Evolutionary conservation across 2,888 invertebrate genomes (phyloP).

Genomic region (Lacanobia wlatinum): DNA sequence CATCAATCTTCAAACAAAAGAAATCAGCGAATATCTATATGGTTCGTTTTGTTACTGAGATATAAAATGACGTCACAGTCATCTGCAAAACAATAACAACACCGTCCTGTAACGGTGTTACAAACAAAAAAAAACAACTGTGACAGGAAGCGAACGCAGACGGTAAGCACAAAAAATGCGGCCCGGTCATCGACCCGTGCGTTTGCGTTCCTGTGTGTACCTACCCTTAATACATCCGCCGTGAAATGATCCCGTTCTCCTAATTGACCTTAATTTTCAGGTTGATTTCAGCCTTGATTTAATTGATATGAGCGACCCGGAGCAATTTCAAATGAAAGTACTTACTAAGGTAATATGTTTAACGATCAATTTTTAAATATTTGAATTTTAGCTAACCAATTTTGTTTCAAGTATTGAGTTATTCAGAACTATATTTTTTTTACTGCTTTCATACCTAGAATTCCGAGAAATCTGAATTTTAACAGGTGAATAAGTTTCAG

Average conservation of each 20-base stretch:
- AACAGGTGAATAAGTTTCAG: neutral
- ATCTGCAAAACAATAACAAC: conserved; percentile 69
- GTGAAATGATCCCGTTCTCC: conserved; percentile 59
- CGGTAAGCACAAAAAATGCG: conserved; percentile 83
- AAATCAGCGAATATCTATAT: accelerated
- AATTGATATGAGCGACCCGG: conserved; percentile 39
- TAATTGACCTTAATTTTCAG: conserved; percentile 56
- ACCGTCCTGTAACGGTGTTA: conserved; percentile 80
- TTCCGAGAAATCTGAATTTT: neutral
- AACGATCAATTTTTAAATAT: conserved; percentile 21
- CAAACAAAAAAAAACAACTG: conserved; percentile 82
- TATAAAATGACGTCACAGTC: conserved; percentile 57
- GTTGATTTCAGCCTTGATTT: conserved; percentile 32
- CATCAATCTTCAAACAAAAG: neutral
- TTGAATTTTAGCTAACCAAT: conserved; percentile 6
- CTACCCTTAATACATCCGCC: conserved; percentile 74
- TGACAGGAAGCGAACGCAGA: conserved; percentile 88
- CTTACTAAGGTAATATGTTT: neutral
- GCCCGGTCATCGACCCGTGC: conserved; percentile 81
- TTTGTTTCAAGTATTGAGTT: too few relatives aligned
- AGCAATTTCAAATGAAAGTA: conserved; percentile 25
- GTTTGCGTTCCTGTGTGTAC: conserved; percentile 67
- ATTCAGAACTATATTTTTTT: neutral
- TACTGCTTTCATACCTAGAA: neutral
- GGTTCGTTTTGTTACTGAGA: neutral